Percentiles rank a stretch among this genome's conserved stretches.
These are phyloP conservation scores for Thera obeliscata DNA, from an alignment of 2,888 invertebrate species.

Conservation along the genomic window DNA sequence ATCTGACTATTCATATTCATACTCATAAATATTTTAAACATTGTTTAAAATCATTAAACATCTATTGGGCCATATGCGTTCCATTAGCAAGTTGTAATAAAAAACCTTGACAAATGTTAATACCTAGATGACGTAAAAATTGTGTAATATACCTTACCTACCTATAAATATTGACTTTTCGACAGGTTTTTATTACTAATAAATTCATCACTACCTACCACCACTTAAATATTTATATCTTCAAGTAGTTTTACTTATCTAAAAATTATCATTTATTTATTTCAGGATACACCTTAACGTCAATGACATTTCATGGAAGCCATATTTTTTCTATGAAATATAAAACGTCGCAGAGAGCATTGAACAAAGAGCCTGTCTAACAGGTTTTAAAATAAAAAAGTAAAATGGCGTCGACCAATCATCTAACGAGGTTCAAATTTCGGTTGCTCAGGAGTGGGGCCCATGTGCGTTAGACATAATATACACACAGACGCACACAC, in stretches of 20 bases:
- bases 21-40: too few species aligned
- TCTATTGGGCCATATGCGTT: too few species aligned
- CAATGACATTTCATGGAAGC: constrained; percentile 32
- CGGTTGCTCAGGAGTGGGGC: constrained; percentile 69
- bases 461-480: constrained; percentile 57
- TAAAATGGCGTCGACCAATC: constrained; percentile 66
- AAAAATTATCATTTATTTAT: background rate
- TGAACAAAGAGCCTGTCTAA: constrained; percentile 41
- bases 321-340: constrained; percentile 35
- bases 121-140: too few species aligned
- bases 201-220: too few species aligned
- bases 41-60: too few species aligned
- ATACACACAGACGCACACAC: constrained; percentile 36
- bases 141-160: too few species aligned
- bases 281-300: background rate
- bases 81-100: too few species aligned
- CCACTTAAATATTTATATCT: too few species aligned
- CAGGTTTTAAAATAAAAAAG: constrained; percentile 47
- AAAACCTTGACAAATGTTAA: too few species aligned
- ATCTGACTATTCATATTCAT: too few species aligned
- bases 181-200: too few species aligned
- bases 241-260: background rate
- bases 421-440: constrained; percentile 78
- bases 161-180: too few species aligned
- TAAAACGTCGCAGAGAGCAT: constrained; percentile 28